phyloP scores from a whole-genome alignment of 2,113 vertebrate species.

The Microcebus griseorufus region DNA sequence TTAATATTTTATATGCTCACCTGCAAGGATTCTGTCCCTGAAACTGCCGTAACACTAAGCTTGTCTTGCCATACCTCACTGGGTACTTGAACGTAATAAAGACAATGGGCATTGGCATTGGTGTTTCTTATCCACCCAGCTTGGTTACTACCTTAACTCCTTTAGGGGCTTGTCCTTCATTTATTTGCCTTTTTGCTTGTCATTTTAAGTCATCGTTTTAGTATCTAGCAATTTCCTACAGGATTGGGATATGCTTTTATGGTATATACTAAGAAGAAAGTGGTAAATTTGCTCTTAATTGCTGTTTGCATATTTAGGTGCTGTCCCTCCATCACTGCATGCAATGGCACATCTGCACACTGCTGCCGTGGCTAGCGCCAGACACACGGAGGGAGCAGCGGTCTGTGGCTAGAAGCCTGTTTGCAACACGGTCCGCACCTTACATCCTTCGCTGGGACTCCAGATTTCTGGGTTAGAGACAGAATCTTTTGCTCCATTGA shows the following conservation, averaged over 20 bases:
- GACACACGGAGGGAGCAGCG: accelerated
- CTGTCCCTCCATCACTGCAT: neutral
- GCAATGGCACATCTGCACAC: neutral
- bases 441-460: neutral
- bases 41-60: neutral
- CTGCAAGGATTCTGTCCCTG: neutral
- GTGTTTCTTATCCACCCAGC: neutral
- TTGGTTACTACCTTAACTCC: neutral
- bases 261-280: neutral
- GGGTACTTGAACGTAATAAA: neutral
- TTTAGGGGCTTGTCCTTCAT: neutral
- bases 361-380: accelerated
- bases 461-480: neutral
- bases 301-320: neutral
- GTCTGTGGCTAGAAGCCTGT: neutral
- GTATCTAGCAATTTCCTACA: neutral
- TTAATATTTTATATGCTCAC: neutral
- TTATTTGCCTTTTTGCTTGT: neutral
- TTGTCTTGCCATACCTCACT: neutral
- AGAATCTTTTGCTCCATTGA: neutral
- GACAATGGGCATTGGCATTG: accelerated
- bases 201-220: neutral
- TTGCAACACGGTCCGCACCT: neutral
- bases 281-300: neutral
- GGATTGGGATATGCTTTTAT: neutral